Conservation (phyloP, 2,888 invertebrate species). For the Invenusta paracnida region DNA sequence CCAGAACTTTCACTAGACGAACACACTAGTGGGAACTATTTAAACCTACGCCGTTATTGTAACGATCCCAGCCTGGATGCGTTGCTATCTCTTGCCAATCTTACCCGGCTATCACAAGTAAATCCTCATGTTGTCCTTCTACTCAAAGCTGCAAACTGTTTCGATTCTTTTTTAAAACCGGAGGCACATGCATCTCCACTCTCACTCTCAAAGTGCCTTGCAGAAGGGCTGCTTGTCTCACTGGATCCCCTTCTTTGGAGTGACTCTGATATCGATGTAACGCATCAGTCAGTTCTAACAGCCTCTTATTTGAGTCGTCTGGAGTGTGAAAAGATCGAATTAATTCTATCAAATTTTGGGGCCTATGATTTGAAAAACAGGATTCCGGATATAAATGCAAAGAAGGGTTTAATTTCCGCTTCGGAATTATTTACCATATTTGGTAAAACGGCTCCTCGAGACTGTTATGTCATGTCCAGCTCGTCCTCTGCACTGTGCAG, state of each 20-base stretch:
- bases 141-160: neutral
- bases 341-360: neutral
- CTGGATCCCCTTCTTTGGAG: neutral
- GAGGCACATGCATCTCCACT: neutral
- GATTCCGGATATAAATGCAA: neutral
- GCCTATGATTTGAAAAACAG: neutral
- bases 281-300: neutral
- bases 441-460: neutral
- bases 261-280: neutral
- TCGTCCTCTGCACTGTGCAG: neutral
- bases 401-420: neutral
- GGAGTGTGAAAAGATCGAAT: neutral
- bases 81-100: neutral
- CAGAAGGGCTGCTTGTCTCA: neutral
- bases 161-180: neutral
- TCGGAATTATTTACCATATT: neutral
- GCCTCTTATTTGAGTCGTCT: neutral
- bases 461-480: neutral
- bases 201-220: neutral
- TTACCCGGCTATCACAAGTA: neutral
- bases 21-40: neutral
- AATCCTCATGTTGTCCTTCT: neutral
- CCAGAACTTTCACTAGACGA: neutral
- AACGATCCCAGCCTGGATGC: neutral
- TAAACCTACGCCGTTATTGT: neutral